phyloP scores from a whole-genome alignment of 2,113 vertebrate genomes.

The Otolemur garnettii region DNA sequence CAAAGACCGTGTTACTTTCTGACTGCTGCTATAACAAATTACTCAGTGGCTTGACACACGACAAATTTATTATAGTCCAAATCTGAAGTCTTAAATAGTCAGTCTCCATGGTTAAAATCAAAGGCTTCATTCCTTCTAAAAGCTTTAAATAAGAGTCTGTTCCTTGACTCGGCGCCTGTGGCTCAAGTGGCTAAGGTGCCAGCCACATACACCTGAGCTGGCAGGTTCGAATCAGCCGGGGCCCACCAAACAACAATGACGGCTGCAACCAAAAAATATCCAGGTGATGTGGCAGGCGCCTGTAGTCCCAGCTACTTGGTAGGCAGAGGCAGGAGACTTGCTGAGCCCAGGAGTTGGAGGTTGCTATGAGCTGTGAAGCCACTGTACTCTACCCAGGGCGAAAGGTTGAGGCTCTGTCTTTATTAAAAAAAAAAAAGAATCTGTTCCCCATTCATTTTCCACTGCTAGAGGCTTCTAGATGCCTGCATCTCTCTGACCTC shows the following conservation, averaged over 20 bases:
- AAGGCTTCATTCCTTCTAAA: background rate
- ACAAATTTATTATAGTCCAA: background rate
- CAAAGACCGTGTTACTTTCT: background rate
- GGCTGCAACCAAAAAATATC: too few species aligned
- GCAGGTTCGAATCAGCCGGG: too few species aligned
- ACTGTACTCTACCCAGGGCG: too few species aligned
- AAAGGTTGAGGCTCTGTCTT: too few species aligned
- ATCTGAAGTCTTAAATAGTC: conserved; percentile 20
- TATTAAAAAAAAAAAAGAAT: background rate
- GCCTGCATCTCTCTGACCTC: background rate
- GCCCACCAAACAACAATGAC: too few species aligned
- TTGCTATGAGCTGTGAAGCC: too few species aligned
- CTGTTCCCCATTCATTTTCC: background rate
- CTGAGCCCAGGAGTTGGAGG: too few species aligned
- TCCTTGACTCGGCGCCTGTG: background rate
- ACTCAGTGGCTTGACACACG: background rate
- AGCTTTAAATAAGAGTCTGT: background rate
- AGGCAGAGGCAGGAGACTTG: too few species aligned
- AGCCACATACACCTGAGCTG: too few species aligned
- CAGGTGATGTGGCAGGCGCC: too few species aligned
- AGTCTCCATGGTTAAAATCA: background rate
- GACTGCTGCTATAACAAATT: background rate
- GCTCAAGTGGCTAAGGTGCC: too few species aligned
- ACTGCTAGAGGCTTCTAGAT: background rate
- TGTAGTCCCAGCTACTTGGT: too few species aligned